Evolutionary conservation across 2,113 vertebrate genomes (phyloP).

Genomic region (Fulica atra): DNA sequence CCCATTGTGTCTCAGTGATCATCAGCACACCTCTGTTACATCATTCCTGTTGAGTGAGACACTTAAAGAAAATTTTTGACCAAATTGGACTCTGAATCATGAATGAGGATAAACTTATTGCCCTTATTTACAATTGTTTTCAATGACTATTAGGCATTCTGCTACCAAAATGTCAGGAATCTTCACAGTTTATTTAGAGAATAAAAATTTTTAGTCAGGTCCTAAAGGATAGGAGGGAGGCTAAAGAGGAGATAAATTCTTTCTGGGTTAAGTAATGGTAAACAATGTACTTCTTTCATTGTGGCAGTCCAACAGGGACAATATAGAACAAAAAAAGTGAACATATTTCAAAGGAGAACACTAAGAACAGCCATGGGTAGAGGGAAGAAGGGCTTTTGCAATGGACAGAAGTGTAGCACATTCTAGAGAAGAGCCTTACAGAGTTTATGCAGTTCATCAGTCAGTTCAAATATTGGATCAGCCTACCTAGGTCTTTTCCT

Average conservation of each 20-base stretch:
- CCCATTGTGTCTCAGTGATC: not conserved
- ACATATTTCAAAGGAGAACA: not conserved
- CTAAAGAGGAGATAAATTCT: not conserved
- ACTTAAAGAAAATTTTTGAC: not conserved
- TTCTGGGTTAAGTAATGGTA: not conserved
- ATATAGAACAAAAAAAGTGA: not conserved
- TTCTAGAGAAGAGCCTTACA: not conserved
- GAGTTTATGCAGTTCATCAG: not conserved
- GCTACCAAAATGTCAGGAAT: not conserved
- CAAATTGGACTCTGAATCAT: not conserved
- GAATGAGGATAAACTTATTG: not conserved
- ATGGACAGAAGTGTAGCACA: not conserved
- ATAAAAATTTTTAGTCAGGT: not conserved
- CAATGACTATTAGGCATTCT: not conserved
- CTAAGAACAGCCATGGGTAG: not conserved
- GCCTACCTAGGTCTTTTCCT: not conserved
- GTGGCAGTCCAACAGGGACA: not conserved
- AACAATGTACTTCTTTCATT: not conserved
- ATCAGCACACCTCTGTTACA: not conserved
- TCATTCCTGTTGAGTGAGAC: not conserved
- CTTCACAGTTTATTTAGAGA: not conserved
- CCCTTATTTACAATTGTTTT: not conserved
- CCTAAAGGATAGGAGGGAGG: not conserved
- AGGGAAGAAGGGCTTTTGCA: not conserved
- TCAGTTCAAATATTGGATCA: not conserved